Evolutionary conservation across 2,797 vertebrate genomes (phyloP), one percentile per base, ranked within the genome.

Genomic region (Hippocampus kuda): DNA sequence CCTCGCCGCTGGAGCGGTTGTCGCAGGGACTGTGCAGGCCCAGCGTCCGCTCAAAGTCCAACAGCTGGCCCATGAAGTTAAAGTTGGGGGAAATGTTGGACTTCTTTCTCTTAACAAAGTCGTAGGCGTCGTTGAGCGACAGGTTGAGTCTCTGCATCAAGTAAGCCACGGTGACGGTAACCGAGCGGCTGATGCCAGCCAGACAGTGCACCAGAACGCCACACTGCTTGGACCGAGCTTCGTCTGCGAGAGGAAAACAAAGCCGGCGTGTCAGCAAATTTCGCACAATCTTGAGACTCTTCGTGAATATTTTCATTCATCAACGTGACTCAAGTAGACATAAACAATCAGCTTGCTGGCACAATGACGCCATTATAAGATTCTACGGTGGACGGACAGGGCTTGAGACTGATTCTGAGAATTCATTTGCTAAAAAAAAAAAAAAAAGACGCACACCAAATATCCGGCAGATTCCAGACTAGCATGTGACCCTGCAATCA

Each of bases 21-120:
- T 98, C 95, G 75, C 94, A 96, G 72, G 94, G 94, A 79, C 94
- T 96, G 84, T 91, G 94, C 67, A 94, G 91, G 71, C 93, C 93
- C 83, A 98, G 92, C 4, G 94, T 97, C 88, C 94, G 89, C 89
- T 98, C 96, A 70, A 97, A 98, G 91, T 98, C 96, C 86, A 97
- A 89, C 68, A 98, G 90, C 82, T 98, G 96, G 66, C 96, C 95
- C 95, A 98, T 97, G 89, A 98, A 98, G 89, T 97, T 98, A 88
- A 98, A 98, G 84, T 98, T 98, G 16, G 96, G 96, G 0, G 96
- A 98, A 87, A 98, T 98, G 88, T 97, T 98, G 72, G 96, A 97
- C 81, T 98, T 98, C 87, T 97, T 98, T 91, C 93, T 93, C 87
- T 98, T 98, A 75, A 98, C 96, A 7, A 97, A 96, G 85, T 98